These are phyloP conservation scores for Halocynthia roretzi DNA, from an alignment of 23 tunicate genomes.

Conservation along the genomic window DNA sequence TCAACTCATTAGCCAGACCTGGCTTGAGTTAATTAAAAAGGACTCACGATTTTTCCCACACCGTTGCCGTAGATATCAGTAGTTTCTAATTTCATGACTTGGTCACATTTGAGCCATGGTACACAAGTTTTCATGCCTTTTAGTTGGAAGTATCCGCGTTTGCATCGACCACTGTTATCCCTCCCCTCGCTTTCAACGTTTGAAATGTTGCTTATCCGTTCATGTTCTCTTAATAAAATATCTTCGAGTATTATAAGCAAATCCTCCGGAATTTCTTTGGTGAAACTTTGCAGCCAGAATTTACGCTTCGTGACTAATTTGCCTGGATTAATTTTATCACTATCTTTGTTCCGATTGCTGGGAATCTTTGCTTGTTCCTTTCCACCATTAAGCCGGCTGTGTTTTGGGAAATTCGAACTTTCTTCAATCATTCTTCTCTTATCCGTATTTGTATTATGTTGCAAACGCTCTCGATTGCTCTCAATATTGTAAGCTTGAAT, in stretches of 20 bases:
- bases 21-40: background rate
- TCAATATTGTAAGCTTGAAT: too few relatives aligned
- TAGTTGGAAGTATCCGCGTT: slow-evolving; percentile 8
- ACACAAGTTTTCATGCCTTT: slow-evolving; percentile 16
- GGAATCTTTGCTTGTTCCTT: too few relatives aligned
- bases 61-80: slow-evolving; percentile 3
- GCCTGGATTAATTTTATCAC: background rate
- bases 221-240: slow-evolving; percentile 6
- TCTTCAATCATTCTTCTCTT: too few relatives aligned
- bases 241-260: background rate
- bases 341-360: too few relatives aligned
- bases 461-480: too few relatives aligned
- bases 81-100: background rate
- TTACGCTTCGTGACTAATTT: background rate
- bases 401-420: too few relatives aligned
- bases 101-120: slow-evolving; percentile 11
- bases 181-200: background rate
- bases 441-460: too few relatives aligned
- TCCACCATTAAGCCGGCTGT: too few relatives aligned
- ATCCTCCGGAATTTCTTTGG: background rate
- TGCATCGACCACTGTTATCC: background rate
- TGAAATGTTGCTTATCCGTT: background rate
- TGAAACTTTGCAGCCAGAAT: slow-evolving; percentile 1
- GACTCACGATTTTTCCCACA: slow-evolving; percentile 25
- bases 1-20: background rate